phyloP scores from a whole-genome alignment of 2,113 vertebrate genomes.

The Passer domesticus region DNA sequence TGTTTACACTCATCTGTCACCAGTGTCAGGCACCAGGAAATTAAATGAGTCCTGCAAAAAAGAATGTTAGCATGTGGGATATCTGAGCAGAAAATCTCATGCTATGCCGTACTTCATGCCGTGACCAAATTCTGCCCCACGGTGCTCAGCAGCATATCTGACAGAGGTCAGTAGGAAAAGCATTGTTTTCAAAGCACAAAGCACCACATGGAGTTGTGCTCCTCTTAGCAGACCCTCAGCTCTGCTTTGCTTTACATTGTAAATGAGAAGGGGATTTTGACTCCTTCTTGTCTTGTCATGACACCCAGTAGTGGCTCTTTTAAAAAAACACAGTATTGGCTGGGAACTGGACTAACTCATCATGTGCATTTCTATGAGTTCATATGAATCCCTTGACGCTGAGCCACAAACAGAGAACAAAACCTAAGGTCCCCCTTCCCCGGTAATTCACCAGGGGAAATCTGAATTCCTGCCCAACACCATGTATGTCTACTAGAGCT shows the following conservation, averaged over 20 bases:
- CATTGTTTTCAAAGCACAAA: not conserved
- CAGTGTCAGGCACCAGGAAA: not conserved
- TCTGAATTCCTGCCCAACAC: constrained; percentile 66
- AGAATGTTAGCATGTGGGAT: not conserved
- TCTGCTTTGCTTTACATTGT: not conserved
- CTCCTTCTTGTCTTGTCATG: not conserved
- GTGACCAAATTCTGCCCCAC: not conserved
- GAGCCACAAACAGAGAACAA: constrained; percentile 29
- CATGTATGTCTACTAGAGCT: not conserved
- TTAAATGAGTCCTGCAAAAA: not conserved
- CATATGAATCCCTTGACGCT: not conserved
- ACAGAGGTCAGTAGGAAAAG: not conserved
- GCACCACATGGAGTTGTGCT: not conserved
- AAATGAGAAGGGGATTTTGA: constrained; percentile 24
- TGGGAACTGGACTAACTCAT: not conserved
- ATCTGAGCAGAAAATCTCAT: not conserved
- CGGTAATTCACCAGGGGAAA: constrained; percentile 60
- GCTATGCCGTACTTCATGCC: not conserved
- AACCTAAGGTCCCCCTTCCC: constrained; percentile 16
- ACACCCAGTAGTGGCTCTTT: not conserved
- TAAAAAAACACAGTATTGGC: not conserved
- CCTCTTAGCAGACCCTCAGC: not conserved
- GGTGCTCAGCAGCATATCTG: not conserved
- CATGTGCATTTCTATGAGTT: not conserved
- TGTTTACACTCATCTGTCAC: not conserved